Evolutionary conservation across 2,113 vertebrate genomes (phyloP), one percentile per base, ranked within the genome.

Genomic region (Scophthalmus maximus): DNA sequence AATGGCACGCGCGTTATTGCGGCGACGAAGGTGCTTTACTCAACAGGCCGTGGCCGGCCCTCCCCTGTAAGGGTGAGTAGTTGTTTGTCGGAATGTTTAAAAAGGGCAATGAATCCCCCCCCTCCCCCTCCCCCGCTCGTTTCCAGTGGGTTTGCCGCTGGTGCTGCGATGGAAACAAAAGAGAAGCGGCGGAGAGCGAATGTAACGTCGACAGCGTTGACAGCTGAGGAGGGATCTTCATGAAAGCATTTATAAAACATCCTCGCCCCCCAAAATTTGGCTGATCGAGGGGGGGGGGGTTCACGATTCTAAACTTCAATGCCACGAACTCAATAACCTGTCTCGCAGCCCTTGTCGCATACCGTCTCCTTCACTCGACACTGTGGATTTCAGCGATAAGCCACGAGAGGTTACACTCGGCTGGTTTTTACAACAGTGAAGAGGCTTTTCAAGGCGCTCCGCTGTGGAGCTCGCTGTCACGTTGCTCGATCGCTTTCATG

Each of bases 11-110:
- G 60, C 68, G 74, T 86, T 88, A 87, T 68, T 87, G 66, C 72
- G 47, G 73, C 78, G 11, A 87, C 77, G 71, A 84, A 87, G 80
- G 74, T 74, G 75, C 78, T 86, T 79, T 82, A 79, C 63, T 78
- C 79, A 87, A 86, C 83, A 84, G 85, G 79, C 82, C 82, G 18
- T 78, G 53, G 78, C 78, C 53, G 6, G 38, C 70, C 49, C 68
- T 69, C 78, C 73, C 53, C 73, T 76, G 75, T 78, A 83, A 85
- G 82, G 83, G 57, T 87, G 83, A 85, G 63, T 78, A 73, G 83
- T 68, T 83, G 82, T 87, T 85, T 88, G 85, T 90, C 85, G 81
- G 74, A 65, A 82, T 85, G n/a, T 70, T 87, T 74, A 69, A 83
- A 86, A 84, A 82, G 76, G 79, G 47, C 83, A 79, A 76, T 81